A percentile compares a stretch with the other conserved stretches of the same genome.
These are phyloP conservation scores for Pseudobourletiella spinata DNA, from an alignment of 1,140 invertebrate genomes.

Conservation along the genomic window DNA sequence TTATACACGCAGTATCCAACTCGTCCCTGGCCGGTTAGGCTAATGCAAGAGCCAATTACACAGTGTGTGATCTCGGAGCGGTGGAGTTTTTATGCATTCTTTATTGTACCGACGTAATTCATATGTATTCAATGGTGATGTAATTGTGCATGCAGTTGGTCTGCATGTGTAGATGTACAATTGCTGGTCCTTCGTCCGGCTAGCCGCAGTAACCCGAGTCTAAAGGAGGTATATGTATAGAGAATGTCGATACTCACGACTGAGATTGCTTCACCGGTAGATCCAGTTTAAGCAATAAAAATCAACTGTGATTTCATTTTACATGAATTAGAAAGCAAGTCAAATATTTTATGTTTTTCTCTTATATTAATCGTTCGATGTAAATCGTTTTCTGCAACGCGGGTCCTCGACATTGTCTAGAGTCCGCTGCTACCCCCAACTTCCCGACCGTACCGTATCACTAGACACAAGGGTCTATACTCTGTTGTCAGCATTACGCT, in stretches of 20 bases:
- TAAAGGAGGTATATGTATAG: too few species aligned
- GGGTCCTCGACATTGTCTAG: background rate
- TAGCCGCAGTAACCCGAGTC: too few species aligned
- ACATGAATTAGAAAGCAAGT: background rate
- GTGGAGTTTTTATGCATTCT: background rate
- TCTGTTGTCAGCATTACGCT: too few species aligned
- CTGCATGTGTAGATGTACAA: too few species aligned
- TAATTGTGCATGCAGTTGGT: too few species aligned
- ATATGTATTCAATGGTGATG: too few species aligned
- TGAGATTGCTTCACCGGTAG: background rate
- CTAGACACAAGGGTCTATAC: too few species aligned
- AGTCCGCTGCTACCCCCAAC: background rate
- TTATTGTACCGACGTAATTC: background rate
- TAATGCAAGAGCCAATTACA: conserved; percentile 9
- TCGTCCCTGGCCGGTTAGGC: too few species aligned
- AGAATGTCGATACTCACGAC: too few species aligned
- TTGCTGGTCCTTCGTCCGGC: too few species aligned
- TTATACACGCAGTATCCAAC: too few species aligned
- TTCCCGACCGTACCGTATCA: background rate
- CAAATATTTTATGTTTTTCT: background rate
- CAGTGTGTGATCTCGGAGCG: conserved; percentile 7
- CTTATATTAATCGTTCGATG: background rate
- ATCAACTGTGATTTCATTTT: background rate
- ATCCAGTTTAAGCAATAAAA: background rate
- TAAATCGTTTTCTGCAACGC: too few species aligned